Evolutionary conservation across 1,140 invertebrate species (phyloP), one percentile per base, ranked within the genome.

Genomic region (Polypedilum pembai): DNA sequence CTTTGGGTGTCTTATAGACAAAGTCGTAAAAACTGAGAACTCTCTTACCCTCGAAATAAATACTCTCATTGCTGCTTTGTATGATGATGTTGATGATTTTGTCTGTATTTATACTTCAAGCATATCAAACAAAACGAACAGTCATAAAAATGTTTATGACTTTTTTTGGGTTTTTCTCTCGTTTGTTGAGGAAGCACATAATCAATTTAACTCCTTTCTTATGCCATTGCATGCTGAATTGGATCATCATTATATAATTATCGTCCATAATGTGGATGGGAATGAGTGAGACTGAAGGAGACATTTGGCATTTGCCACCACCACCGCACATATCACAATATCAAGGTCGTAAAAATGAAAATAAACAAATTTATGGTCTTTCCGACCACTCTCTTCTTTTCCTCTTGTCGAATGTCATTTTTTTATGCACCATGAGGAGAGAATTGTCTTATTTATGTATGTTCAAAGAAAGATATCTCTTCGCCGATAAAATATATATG

Each of bases 91-190:
- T 56, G 45, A 56, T 56, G 45, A 45, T 45, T 2, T 12, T 56
- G 45, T 56, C 45, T 56, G 65, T 21, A 69, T 69, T 69, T 69
- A 20, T 69, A 20, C 18, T 20, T 69, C 65, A 69, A 69, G 65
- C 65, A 69, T 20, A 69, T 69, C 17, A 69, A 69, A 69, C 65
- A 69, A 20, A 69, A 18, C 8, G 65, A 69, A 18, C 8, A 69
- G 65, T 69, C 65, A 18, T 69, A 69, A 69, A 69, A 69, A 69
- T 69, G 65, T 69, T 69, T 69, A 69, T 69, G 65, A 69, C 65
- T 56, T 56, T 33, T n/a, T 33, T 56, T 56, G 45, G 45, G 45
- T 56, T 56, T 56, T 12, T 56, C n/a, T 56, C n/a, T 12, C n/a
- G 45, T 56, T 56, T 56, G 45, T 56, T 56, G 45, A 56, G 45